A percentile compares a stretch with the other conserved stretches of the same genome.
phyloP scores from a whole-genome alignment of 2,797 vertebrate species.

The Heterohyrax brucei region DNA sequence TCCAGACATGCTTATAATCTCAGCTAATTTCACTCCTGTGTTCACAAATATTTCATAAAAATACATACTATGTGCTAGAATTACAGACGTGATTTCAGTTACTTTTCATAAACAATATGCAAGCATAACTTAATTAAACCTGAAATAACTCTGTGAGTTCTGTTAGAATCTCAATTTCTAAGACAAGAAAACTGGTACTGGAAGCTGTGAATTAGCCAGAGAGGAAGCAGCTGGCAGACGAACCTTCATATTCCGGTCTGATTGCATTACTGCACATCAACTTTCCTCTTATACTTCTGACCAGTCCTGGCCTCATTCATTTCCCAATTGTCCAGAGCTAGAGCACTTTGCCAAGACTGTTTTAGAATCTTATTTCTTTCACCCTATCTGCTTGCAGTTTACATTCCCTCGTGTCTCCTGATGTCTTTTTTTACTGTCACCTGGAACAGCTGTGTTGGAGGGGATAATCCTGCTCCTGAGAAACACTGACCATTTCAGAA shows the following conservation, averaged over 20 bases:
- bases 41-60: neutral
- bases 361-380: neutral
- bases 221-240: neutral
- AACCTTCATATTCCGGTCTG: neutral
- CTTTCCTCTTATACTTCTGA: neutral
- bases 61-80: neutral
- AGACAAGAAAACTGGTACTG: neutral
- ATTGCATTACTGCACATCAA: neutral
- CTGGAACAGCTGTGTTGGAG: neutral
- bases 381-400: neutral
- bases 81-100: neutral
- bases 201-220: slow-evolving; percentile 3
- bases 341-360: neutral
- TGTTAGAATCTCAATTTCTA: slow-evolving; percentile 22
- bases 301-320: neutral
- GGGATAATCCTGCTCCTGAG: accelerated
- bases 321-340: neutral
- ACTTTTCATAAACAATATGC: slow-evolving; percentile 11
- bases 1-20: neutral
- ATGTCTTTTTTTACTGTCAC: neutral
- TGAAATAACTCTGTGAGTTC: slow-evolving; percentile 30
- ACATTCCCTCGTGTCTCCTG: neutral
- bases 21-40: neutral
- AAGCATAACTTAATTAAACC: slow-evolving; percentile 33
- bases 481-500: neutral